Evolutionary conservation across 23 tunicate genomes (phyloP), one percentile per base, ranked within the genome.

Genomic region (Oikopleura dioica): DNA sequence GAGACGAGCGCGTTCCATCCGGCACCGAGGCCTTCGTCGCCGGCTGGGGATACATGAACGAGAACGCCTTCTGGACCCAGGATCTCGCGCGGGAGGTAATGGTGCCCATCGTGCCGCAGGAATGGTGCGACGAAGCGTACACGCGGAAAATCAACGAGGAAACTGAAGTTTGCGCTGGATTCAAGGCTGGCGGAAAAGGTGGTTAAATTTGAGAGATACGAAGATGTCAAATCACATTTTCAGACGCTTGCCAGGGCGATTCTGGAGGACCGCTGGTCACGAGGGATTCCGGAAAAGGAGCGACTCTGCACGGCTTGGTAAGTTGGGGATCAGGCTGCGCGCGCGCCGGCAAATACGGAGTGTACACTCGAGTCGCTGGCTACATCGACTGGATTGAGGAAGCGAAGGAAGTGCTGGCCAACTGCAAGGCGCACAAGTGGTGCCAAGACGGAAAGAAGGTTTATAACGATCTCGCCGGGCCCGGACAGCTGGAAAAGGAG

Each of bases 241-340:
- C n/a, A n/a, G 95, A 87, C 38, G 84, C 95, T 37, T 87, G 95
- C 37, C 87, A 44, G 81, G 94, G 94, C 35, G 94, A 86, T 77
- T 83, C 87, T 35, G 94, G 94, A 35, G 94, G 94, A 0, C 94
- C 94, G 2, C 37, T 82, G 38, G 82, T 86, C 33, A 69, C 68
- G 24, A 81, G 85, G 36, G 82, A 86, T 38, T 9, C 16, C 16
- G 55, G 55, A 44, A 44, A 44, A 44, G 55, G 55, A 16, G 82
- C 85, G 85, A 79, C 75, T 36, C 35, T 86, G 35, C 81, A 85
- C 36, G 94, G 94, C 1, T n/a, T 82, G 32, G 76, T 78, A 31
- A 81, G 85, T 2, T 86, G 78, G 69, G 94, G 94, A 0, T 59
- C 38, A 51, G 86, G 94, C 28, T 86, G 94, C 78, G 94, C 86